Evolutionary conservation across 1,140 invertebrate species (phyloP).

Genomic region (Cyclargus thomasi): DNA sequence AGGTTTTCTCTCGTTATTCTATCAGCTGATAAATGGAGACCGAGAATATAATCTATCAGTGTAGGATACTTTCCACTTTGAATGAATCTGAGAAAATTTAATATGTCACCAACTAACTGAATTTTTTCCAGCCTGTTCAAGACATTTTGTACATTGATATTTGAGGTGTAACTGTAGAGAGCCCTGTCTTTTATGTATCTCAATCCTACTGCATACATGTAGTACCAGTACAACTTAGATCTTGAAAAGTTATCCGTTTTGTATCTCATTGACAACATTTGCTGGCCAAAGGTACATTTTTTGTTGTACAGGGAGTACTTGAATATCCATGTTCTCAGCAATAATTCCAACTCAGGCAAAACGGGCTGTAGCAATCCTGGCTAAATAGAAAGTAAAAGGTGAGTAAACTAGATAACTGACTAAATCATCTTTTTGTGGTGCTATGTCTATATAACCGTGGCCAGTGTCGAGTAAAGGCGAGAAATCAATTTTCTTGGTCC

Average conservation of each 20-base stretch:
- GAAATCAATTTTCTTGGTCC: too few species aligned
- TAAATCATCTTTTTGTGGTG: too few species aligned
- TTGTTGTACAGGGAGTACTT: conserved; percentile 75
- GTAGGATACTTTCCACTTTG: conserved; percentile 78
- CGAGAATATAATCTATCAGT: conserved; percentile 76
- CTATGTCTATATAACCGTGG: too few species aligned
- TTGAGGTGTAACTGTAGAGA: conserved; percentile 69
- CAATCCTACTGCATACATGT: conserved; percentile 70
- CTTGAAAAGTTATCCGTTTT: conserved; percentile 68
- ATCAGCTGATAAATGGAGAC: conserved; percentile 69
- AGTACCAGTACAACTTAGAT: conserved; percentile 75
- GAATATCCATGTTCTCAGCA: conserved; percentile 76
- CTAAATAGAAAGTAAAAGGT: conserved; percentile 43
- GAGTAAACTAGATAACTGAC: too few species aligned
- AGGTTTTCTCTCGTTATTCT: conserved; percentile 69
- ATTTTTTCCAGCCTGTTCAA: conserved; percentile 72
- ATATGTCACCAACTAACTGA: conserved; percentile 74
- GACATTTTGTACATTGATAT: conserved; percentile 69
- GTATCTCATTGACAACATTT: conserved; percentile 77
- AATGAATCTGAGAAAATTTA: conserved; percentile 79
- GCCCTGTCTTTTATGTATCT: conserved; percentile 75
- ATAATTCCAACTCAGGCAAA: conserved; percentile 76
- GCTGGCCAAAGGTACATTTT: conserved; percentile 78
- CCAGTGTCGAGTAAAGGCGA: too few species aligned
- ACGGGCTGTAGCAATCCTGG: conserved; percentile 73